Conservation (phyloP, 2,797 vertebrate species). For the Fratercula arctica region DNA sequence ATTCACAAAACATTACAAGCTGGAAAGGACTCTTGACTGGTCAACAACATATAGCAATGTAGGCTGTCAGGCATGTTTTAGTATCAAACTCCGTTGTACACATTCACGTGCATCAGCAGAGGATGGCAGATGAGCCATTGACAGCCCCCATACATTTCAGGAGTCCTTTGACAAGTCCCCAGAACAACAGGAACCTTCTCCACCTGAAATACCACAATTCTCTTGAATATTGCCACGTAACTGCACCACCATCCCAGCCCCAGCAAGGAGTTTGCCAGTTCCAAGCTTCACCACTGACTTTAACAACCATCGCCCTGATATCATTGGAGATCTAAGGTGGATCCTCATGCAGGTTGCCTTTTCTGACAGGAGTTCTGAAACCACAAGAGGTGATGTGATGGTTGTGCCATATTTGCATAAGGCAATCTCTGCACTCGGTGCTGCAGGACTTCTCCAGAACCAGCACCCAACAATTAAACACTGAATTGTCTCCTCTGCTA, state of each 20-base stretch:
- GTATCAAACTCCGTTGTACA: not conserved
- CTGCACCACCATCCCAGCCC: not conserved
- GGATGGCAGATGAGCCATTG: not conserved
- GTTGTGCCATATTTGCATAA: not conserved
- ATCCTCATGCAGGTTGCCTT: not conserved
- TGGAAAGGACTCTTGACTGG: not conserved
- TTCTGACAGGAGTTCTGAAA: not conserved
- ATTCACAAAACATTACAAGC: not conserved
- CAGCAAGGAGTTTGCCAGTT: not conserved
- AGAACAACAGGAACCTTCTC: not conserved
- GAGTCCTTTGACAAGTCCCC: not conserved
- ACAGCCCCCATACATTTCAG: not conserved
- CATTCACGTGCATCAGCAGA: not conserved
- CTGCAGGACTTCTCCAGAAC: not conserved
- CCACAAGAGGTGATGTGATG: too few species aligned
- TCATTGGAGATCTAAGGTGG: not conserved
- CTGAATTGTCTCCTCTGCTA: not conserved
- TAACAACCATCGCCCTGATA: too few species aligned
- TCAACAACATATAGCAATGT: not conserved
- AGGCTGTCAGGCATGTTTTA: not conserved
- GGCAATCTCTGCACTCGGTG: not conserved
- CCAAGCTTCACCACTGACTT: not conserved
- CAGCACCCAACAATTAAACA: not conserved
- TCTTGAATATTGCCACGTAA: not conserved
- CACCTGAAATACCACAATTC: not conserved